phyloP scores from a whole-genome alignment of 1,140 invertebrate genomes.

The Choristoneura fumiferana region DNA sequence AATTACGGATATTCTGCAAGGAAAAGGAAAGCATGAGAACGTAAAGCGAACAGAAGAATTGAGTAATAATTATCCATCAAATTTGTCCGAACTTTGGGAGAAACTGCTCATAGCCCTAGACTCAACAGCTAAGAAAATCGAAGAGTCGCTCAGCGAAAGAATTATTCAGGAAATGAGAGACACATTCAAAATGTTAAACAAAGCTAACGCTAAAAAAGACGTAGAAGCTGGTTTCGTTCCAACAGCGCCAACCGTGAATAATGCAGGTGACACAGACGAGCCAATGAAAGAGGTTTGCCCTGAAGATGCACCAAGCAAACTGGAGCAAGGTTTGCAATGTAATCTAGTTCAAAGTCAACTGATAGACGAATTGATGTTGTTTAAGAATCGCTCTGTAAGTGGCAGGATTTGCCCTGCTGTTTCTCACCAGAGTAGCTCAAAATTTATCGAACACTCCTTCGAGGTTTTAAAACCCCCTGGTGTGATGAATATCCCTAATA shows the following conservation, averaged over 20 bases:
- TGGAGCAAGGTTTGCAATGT: slow-evolving; percentile 44
- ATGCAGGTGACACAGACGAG: neutral
- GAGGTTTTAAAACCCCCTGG: slow-evolving; percentile 40
- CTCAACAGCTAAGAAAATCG: slow-evolving; percentile 47
- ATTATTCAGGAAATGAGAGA: slow-evolving; percentile 47
- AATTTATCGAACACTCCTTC: slow-evolving; percentile 36
- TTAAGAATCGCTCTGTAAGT: too few species aligned
- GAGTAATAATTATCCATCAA: slow-evolving; percentile 28
- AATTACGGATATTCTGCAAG: slow-evolving; percentile 35
- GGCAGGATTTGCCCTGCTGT: too few species aligned
- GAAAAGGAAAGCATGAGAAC: slow-evolving; percentile 33
- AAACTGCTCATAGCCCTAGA: slow-evolving; percentile 45
- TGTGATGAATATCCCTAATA: slow-evolving; percentile 18
- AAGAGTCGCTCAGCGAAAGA: slow-evolving; percentile 49
- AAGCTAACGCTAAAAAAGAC: neutral
- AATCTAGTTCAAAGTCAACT: slow-evolving; percentile 43
- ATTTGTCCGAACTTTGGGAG: slow-evolving; percentile 47
- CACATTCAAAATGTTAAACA: slow-evolving; percentile 34
- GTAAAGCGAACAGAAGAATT: slow-evolving; percentile 37
- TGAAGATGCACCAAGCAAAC: slow-evolving; percentile 20
- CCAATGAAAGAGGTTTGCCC: neutral
- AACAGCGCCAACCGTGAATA: neutral
- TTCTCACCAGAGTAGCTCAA: neutral
- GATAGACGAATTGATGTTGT: slow-evolving; percentile 30
- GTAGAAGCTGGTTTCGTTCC: neutral